Base-by-base conservation (phyloP, 2,113 vertebrate genomes). In the Nematolebias whitei region DNA sequence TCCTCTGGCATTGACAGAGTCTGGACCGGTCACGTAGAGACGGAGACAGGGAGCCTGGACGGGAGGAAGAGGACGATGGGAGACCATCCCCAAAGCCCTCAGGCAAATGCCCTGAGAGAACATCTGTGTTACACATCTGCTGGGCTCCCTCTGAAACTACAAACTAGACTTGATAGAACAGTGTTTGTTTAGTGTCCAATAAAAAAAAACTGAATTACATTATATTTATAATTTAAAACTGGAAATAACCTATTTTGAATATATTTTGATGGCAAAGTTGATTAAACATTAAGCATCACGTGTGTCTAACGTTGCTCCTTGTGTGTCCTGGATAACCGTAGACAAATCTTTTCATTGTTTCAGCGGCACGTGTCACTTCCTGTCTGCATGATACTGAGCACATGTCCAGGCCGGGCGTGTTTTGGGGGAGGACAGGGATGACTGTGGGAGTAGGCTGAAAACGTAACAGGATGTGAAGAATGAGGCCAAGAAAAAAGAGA, bases 21-120 rank as follows among this genome's bases (percentile, higher is more conserved):
- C 58, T 55, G 77, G 67, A 73, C 70, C 67, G 41, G 89, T 87
- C 89, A 90, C 87, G 89, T 89, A 90, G 76, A 71, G 78, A 59
- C 24, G 63, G 58, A 75, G 83, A 79, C 86, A 80, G 48, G 47
- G 41, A 76, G 72, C 78, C 76, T 63, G 29, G 53, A 66, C n/a
- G 74, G 65, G 24, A 71, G 63, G 45, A 45, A 38, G 43, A 60
- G 55, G 58, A 40, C 50, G 50, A 23, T 35, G 29, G 18, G 26
- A n/a, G 35, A 71, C 2, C 13, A 24, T 39, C 26, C 16, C 38
- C 6, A 61, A 50, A 69, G 26, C 52, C 52, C 60, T 14, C 60
- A 22, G 23, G 59, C 78, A 74, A 76, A 75, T 68, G 44, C 50
- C 69, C 64, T 50, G 13, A 50, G 65, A 81, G 55, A 22, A 73